phyloP scores from a whole-genome alignment of 2,113 vertebrate species.

The Gnathonemus longibarbis region DNA sequence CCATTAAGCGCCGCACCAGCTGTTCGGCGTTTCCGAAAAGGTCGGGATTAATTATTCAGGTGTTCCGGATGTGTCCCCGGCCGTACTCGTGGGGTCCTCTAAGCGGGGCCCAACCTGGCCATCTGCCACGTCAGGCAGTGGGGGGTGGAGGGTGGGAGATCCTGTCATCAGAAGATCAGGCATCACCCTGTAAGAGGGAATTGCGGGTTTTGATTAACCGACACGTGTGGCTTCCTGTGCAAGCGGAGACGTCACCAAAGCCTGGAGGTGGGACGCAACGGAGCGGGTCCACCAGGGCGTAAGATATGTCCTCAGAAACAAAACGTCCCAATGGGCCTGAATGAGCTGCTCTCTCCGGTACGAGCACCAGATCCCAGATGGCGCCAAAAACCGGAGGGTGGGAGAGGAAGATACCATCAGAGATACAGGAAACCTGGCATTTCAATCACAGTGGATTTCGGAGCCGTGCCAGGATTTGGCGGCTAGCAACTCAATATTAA shows the following conservation, averaged over 20 bases:
- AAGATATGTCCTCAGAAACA: not conserved
- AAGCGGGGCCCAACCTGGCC: not conserved
- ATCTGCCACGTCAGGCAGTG: not conserved
- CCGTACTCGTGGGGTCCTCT: not conserved
- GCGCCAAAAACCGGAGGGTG: not conserved
- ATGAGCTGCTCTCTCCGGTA: not conserved
- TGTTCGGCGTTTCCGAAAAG: not conserved
- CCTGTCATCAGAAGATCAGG: not conserved
- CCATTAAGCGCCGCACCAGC: not conserved
- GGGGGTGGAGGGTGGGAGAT: not conserved
- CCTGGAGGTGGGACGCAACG: not conserved
- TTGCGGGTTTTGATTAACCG: not conserved
- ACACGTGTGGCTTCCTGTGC: not conserved
- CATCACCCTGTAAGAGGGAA: not conserved
- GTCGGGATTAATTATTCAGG: conserved; percentile 12
- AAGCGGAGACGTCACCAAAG: not conserved
- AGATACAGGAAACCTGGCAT: conserved; percentile 17
- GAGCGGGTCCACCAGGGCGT: not conserved
- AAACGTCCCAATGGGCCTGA: not conserved
- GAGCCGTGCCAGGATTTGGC: not conserved
- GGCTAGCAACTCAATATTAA: not conserved
- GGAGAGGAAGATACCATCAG: not conserved
- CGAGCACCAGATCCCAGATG: not conserved
- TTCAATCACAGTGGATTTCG: conserved; percentile 24
- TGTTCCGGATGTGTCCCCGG: not conserved